Evolutionary conservation across 2,888 invertebrate genomes (phyloP).

Genomic region (Ophion slaviceki): DNA sequence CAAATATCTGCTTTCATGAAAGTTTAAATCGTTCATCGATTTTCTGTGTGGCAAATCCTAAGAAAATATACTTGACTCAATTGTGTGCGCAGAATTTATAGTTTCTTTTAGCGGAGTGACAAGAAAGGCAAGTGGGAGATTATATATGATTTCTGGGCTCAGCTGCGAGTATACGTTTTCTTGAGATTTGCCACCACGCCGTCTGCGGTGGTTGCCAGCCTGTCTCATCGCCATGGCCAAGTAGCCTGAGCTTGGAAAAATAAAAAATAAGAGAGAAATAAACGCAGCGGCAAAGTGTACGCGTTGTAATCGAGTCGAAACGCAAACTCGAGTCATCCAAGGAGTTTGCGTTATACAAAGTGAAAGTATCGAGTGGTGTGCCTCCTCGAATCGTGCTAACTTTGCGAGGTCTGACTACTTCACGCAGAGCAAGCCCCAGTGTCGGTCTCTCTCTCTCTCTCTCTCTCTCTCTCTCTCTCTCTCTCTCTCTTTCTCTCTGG

Average conservation of each 20-base stretch:
- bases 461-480: constrained; percentile 4
- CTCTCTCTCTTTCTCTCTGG: too few species aligned
- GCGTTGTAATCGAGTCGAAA: constrained; percentile 51
- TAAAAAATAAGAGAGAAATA: constrained; percentile 6
- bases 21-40: not conserved
- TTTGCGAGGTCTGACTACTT: constrained; percentile 6
- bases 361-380: constrained; percentile 57
- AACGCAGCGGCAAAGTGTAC: constrained; percentile 17
- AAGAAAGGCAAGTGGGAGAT: not conserved
- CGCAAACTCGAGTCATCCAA: constrained; percentile 59
- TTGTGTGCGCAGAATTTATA: not conserved
- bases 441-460: not conserved
- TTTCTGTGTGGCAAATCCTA: not conserved
- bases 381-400: constrained; percentile 22
- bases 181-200: constrained; percentile 32
- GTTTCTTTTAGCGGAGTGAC: not conserved
- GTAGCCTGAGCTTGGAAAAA: not conserved
- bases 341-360: constrained; percentile 47
- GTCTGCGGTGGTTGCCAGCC: constrained; percentile 36
- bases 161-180: constrained; percentile 1
- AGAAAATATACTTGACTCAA: not conserved
- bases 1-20: not conserved
- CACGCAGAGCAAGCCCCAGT: not conserved
- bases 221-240: constrained; percentile 7
- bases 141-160: not conserved